Evolutionary conservation across 2,113 vertebrate genomes (phyloP), one percentile per base, ranked within the genome.

Genomic region (Lasiurus cinereus): DNA sequence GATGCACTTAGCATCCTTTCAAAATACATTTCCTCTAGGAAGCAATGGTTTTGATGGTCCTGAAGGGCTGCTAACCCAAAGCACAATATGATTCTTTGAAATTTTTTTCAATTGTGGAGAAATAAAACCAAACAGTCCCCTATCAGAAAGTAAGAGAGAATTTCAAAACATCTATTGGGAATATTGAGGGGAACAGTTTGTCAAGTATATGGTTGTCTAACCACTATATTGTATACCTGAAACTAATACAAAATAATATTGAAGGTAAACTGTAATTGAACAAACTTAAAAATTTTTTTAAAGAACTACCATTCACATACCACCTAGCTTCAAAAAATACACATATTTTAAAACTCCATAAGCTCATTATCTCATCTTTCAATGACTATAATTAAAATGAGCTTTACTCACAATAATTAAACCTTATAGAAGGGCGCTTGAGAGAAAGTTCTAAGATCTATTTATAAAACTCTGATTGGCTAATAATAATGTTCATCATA

Each of bases 401-500:
- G 78, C 29, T 62, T 91, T 88, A 85, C 82, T 95, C 84, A 83
- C 14, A 94, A 74, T 90, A 73, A 94, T 83, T 88, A 95, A 85
- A 62, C 18, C 59, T 92, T 70, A 74, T 2, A 36, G 91, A 90
- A 83, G 36, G 82, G 92, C n/a, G 48, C 9, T 77, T 72, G 16
- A 72, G 52, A 91, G 97, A 94, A 94, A 64, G 88, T 86, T 14
- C 36, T 33, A 6, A 90, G 66, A 90, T 29, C 83, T 92, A n/a
- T 94, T 96, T 80, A 93, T 91, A 88, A 83, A 93, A 83, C 90
- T 76, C 22, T 62, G 92, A 95, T 83, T 76, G 94, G 77, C 66
- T 54, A 76, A n/a, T 80, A 80, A n/a, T 93, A 97, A 96, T 90
- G 66, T 31, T 78, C 7, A 33, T 52, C 50, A 76, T 74, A 80